These are phyloP conservation scores for Champsocephalus esox DNA, from an alignment of 2,797 vertebrate genomes.

Conservation along the genomic window DNA sequence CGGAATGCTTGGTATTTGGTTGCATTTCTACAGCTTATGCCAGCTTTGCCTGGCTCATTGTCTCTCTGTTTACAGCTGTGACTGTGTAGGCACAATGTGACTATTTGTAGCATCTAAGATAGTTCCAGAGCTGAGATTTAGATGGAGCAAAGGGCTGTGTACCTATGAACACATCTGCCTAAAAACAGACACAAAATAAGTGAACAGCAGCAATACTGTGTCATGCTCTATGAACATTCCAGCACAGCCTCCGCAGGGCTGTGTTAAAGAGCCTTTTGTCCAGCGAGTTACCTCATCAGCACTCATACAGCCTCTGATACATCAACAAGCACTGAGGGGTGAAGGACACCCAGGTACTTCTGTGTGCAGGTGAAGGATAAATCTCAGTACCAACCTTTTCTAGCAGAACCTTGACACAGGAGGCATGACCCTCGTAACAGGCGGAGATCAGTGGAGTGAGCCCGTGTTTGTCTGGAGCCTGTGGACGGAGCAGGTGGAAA, in stretches of 20 bases:
- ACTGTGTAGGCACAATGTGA: slow-evolving; percentile 15
- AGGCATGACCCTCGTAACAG: slow-evolving; percentile 90
- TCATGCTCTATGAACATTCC: slow-evolving; percentile 69
- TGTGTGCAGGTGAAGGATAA: slow-evolving; percentile 8
- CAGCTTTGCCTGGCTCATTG: slow-evolving; percentile 45
- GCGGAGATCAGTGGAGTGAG: slow-evolving; percentile 93
- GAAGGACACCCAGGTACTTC: slow-evolving; percentile 24
- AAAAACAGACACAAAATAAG: slow-evolving; percentile 48
- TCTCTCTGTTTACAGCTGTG: slow-evolving; percentile 31
- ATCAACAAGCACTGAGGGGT: slow-evolving; percentile 19
- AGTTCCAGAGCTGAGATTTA: slow-evolving; percentile 10
- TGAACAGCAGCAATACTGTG: slow-evolving; percentile 37
- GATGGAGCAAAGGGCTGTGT: background rate
- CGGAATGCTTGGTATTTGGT: slow-evolving; percentile 20
- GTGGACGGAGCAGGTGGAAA: slow-evolving; percentile 3
- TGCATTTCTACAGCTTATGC: background rate
- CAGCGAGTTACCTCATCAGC: slow-evolving; percentile 74
- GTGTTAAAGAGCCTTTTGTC: slow-evolving; percentile 75
- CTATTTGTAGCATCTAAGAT: slow-evolving; percentile 19
- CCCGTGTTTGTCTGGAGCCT: slow-evolving; percentile 95
- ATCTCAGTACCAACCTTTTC: slow-evolving; percentile 88
- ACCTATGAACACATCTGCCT: slow-evolving; percentile 36
- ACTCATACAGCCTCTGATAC: slow-evolving; percentile 51
- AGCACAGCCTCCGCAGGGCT: slow-evolving; percentile 59
- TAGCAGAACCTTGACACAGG: slow-evolving; percentile 94